phyloP scores from a whole-genome alignment of 2,888 invertebrate genomes.

The Galeruca laticollis region DNA sequence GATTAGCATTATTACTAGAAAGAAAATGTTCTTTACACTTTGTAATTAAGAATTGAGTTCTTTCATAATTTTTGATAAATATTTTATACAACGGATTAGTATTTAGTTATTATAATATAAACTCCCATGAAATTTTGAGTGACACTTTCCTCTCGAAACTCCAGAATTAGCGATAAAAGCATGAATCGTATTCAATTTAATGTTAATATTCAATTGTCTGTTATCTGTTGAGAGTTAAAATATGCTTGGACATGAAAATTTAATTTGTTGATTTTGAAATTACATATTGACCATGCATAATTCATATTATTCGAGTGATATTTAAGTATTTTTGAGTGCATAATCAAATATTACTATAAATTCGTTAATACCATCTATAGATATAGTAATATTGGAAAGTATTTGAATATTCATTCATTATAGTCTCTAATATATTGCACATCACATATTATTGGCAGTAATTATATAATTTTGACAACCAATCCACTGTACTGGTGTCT shows the following conservation, averaged over 20 bases:
- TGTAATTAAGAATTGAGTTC: too few species aligned
- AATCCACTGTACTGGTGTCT: conserved; percentile 1
- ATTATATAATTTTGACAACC: conserved; percentile 24
- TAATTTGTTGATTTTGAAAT: conserved; percentile 40
- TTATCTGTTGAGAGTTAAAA: conserved; percentile 35
- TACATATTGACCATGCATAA: conserved; percentile 39
- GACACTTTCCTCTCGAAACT: conserved; percentile 20
- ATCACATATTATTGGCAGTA: conserved; percentile 29
- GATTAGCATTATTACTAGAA: too few species aligned
- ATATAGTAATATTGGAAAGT: conserved; percentile 22
- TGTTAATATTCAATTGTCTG: conserved; percentile 42
- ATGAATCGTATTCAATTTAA: conserved; percentile 30
- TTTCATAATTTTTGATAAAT: too few species aligned
- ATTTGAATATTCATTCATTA: conserved; percentile 38
- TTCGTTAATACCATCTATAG: conserved; percentile 36
- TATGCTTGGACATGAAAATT: conserved; percentile 41
- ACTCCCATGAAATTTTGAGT: conserved; percentile 14
- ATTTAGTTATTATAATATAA: too few species aligned
- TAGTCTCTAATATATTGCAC: conserved; percentile 28
- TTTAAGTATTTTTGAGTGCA: conserved; percentile 38
- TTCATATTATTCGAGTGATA: conserved; percentile 28
- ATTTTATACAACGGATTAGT: too few species aligned
- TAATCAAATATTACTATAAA: conserved; percentile 44
- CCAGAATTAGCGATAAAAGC: conserved; percentile 30
- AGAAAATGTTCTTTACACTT: too few species aligned